Conservation (phyloP, 2,797 vertebrate species). For the Lophotriccus pileatus region DNA sequence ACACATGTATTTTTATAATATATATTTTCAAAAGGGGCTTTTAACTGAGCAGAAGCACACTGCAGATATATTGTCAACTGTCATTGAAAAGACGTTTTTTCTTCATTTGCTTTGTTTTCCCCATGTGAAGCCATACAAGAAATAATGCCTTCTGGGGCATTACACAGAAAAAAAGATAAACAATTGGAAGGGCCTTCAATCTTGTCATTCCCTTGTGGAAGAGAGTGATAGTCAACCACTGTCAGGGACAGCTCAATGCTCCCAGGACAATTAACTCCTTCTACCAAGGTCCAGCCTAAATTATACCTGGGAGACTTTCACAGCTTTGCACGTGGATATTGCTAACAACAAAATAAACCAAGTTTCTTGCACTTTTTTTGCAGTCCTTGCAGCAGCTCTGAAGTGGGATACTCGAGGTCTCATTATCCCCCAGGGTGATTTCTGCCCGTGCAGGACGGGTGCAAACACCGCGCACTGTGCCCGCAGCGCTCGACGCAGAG, state of each 20-base stretch:
- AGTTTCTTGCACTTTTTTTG: background rate
- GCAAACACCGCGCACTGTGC: accelerated
- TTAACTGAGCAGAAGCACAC: background rate
- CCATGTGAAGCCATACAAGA: conserved; percentile 20
- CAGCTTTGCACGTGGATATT: accelerated
- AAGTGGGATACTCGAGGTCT: background rate
- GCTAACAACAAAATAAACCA: background rate
- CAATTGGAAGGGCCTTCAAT: conserved; percentile 19
- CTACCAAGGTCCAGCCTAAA: background rate
- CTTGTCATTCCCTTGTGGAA: background rate
- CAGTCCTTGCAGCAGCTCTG: background rate
- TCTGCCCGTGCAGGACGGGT: background rate
- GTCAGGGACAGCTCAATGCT: background rate
- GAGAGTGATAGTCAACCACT: background rate
- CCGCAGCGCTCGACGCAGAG: background rate
- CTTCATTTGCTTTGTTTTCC: background rate
- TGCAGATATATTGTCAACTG: background rate
- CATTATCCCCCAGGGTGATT: background rate
- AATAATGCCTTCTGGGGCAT: conserved; percentile 35
- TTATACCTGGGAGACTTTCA: background rate
- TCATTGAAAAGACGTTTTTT: background rate
- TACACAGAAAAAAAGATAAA: background rate
- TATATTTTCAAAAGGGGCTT: accelerated
- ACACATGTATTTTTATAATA: background rate
- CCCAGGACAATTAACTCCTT: background rate